These are phyloP conservation scores for Trematomus loennbergii DNA, from an alignment of 2,113 vertebrate genomes.

Conservation along the genomic window DNA sequence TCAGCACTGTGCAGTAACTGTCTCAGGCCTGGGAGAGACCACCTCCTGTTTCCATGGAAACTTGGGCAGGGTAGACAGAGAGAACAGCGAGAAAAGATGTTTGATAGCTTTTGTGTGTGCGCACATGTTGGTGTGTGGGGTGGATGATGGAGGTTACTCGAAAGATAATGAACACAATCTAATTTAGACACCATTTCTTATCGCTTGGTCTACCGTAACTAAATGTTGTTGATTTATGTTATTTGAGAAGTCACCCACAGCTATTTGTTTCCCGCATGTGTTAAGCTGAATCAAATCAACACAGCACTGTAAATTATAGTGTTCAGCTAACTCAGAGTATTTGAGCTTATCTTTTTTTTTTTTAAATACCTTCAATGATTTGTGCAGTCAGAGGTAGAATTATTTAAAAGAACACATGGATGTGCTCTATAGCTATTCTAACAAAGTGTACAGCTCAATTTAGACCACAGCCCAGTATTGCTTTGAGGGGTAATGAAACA, in stretches of 20 bases:
- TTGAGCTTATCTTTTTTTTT: neutral
- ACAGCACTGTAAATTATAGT: neutral
- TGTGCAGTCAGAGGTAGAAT: slow-evolving; percentile 1
- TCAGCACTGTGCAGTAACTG: slow-evolving; percentile 76
- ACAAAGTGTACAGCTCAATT: slow-evolving; percentile 37
- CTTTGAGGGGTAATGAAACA: slow-evolving; percentile 78
- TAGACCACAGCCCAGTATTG: slow-evolving; percentile 32
- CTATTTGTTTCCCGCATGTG: neutral
- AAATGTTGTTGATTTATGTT: slow-evolving; percentile 44
- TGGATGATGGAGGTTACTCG: slow-evolving; percentile 41
- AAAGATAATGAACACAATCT: slow-evolving; percentile 61
- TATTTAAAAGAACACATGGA: neutral
- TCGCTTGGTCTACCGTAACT: slow-evolving; percentile 32
- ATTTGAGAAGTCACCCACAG: slow-evolving; percentile 37
- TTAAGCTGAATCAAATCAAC: neutral
- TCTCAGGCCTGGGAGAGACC: slow-evolving; percentile 77
- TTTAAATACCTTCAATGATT: neutral
- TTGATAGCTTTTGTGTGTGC: slow-evolving; percentile 42
- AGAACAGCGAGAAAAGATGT: slow-evolving; percentile 62
- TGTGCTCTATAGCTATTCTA: slow-evolving; percentile 21
- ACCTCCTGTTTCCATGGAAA: slow-evolving; percentile 85
- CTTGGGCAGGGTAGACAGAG: slow-evolving; percentile 75
- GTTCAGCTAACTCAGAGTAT: neutral
- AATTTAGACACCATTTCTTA: slow-evolving; percentile 56
- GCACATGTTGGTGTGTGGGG: slow-evolving; percentile 19